Base-by-base conservation (phyloP, 2,113 vertebrate genomes). In the Hippocampus abdominalis region DNA sequence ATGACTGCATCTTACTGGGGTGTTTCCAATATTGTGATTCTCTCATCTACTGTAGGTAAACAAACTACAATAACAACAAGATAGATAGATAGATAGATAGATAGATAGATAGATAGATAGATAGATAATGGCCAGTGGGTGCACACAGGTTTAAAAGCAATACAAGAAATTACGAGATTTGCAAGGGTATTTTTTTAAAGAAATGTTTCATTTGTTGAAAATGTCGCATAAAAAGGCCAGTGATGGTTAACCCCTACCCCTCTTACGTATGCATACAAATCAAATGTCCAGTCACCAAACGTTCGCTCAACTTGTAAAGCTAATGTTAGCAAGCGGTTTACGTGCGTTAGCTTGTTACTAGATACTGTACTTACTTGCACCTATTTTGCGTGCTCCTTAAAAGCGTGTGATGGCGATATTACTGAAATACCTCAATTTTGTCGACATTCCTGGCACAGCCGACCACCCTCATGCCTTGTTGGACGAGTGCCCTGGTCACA, bases 381-480 rank as follows among this genome's bases (percentile, higher is more conserved):
- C 32, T 36, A 36, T 36, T 36, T 36, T 36, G 32, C 32, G 0
- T 6, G 32, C 32, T 36, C 32, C 32, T 36, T 36, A 36, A 36
- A 36, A 6, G 32, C 32, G 32, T 36, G 32, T 36, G 32, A 36
- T 36, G 32, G 32, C 32, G 32, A 6, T 36, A 36, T 36, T 5
- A 18, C 56, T 13, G 27, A 62, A 76, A 11, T 49, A 97, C 96
- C 94, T 97, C 95, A 76, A 98, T 95, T 88, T 94, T 97, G 85
- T 96, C 92, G 70, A 97, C 95, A 71, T 88, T 95, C 84, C 95
- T 92, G 69, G 95, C 95, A 64, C 96, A 97, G 60, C 96, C 95
- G 82, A 96, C 95, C 67, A 96, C 96, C 88, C 92, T 93, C 94
- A 98, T 93, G 81, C 96, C 96, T 54, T 94, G 94, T 79, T 96